Evolutionary conservation across 1,140 invertebrate genomes (phyloP).

Genomic region (Diplogasteroides magnus): DNA sequence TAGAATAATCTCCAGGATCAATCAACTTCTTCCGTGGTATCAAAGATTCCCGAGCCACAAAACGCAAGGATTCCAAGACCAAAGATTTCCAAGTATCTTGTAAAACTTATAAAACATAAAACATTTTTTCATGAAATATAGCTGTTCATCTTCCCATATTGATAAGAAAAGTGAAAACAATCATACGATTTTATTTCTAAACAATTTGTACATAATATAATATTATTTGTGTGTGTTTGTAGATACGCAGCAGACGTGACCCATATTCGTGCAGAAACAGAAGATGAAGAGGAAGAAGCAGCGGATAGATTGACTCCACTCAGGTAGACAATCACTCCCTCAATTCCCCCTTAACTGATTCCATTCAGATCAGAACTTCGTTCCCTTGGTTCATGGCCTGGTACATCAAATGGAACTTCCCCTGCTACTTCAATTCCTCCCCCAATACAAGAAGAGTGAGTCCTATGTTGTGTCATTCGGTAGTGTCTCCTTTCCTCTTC

Average conservation of each 20-base stretch:
- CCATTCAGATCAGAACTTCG: background rate
- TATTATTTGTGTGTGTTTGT: too few relatives aligned
- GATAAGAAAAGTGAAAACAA: too few relatives aligned
- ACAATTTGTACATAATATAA: too few relatives aligned
- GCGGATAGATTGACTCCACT: constrained; percentile 31
- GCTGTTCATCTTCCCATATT: too few relatives aligned
- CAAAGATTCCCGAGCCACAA: constrained; percentile 30
- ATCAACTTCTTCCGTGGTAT: constrained; percentile 15
- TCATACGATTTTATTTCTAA: too few relatives aligned
- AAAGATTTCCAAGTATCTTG: constrained; percentile 31
- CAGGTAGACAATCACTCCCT: constrained; percentile 11
- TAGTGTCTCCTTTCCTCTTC: too few relatives aligned
- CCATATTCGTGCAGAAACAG: constrained; percentile 19
- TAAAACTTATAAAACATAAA: too few relatives aligned
- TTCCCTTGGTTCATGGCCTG: background rate
- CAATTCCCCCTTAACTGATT: background rate
- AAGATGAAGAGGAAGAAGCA: constrained; percentile 37
- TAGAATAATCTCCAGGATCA: background rate
- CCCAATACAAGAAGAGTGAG: background rate
- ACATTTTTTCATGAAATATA: background rate
- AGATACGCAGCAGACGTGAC: constrained; percentile 13
- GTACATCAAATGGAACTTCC: background rate
- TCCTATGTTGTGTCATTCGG: background rate
- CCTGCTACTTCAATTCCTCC: background rate
- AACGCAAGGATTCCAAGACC: constrained; percentile 33